phyloP scores from a whole-genome alignment of 2,888 invertebrate species.

The Tachina lurida region DNA sequence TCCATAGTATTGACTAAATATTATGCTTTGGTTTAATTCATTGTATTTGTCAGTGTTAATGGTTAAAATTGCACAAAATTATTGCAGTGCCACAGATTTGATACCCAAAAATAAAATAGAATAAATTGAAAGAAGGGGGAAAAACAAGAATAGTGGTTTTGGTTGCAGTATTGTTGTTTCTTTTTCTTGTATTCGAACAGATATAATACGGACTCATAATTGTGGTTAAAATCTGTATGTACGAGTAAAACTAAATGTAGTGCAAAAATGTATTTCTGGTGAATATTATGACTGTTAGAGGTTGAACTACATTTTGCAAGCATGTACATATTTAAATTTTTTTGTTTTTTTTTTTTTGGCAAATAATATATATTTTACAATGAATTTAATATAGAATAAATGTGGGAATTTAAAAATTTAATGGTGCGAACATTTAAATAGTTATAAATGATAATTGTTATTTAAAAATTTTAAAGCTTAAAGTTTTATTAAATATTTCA shows the following conservation, averaged over 20 bases:
- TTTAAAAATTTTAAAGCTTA: too few relatives aligned
- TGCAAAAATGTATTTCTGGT: constrained; percentile 46
- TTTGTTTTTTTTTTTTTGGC: constrained; percentile 1
- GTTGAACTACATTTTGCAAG: constrained; percentile 6
- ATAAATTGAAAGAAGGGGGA: neutral
- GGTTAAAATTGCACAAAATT: constrained; percentile 47
- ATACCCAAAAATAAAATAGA: constrained; percentile 9
- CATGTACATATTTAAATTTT: neutral
- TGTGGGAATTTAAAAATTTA: neutral
- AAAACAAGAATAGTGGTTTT: constrained; percentile 52
- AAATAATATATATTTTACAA: neutral
- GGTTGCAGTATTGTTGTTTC: constrained; percentile 15
- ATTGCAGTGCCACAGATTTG: constrained; percentile 54
- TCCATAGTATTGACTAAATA: neutral
- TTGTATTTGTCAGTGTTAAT: constrained; percentile 22
- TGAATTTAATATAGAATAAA: neutral
- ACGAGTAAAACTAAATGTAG: constrained; percentile 46
- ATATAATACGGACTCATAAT: constrained; percentile 40
- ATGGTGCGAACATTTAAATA: neutral
- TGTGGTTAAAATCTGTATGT: constrained; percentile 65
- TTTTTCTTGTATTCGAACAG: neutral
- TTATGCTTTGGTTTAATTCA: constrained; percentile 10
- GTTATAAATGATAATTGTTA: too few relatives aligned
- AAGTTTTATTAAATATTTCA: too few relatives aligned
- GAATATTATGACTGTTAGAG: constrained; percentile 27